A percentile compares a stretch with the other conserved stretches of the same genome.
Evolutionary conservation across 2,888 invertebrate genomes (phyloP).

Genomic region (Podotricha telesiphe): DNA sequence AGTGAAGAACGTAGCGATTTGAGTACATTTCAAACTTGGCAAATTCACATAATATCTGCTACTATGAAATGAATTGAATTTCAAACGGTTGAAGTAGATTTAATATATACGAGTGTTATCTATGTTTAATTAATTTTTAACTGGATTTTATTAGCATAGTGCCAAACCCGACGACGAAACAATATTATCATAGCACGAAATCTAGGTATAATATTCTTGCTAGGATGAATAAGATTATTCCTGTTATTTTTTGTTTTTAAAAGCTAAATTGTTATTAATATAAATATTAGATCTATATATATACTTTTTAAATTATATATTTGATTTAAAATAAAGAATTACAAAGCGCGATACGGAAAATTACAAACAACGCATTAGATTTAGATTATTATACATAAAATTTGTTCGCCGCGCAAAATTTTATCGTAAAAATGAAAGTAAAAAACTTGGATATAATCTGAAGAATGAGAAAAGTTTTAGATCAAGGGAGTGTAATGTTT

Average conservation of each 20-base stretch:
- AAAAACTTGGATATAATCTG: slow-evolving; percentile 22
- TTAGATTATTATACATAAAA: slow-evolving; percentile 9
- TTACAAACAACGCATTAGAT: slow-evolving; percentile 15
- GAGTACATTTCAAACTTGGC: slow-evolving; percentile 28
- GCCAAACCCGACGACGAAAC: no score
- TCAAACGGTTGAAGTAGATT: background rate
- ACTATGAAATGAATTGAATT: slow-evolving; percentile 4
- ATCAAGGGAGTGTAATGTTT: slow-evolving; percentile 20
- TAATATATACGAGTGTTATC: background rate
- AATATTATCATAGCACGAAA: no score
- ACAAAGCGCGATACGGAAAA: slow-evolving; percentile 11
- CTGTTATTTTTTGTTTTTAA: no score
- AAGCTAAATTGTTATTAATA: no score
- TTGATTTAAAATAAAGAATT: no score
- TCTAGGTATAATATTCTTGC: no score
- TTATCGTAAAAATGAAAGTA: slow-evolving; percentile 16
- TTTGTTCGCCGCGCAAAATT: slow-evolving; percentile 15
- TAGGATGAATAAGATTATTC: no score
- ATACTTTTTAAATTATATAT: no score
- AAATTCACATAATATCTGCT: background rate
- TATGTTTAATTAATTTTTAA: background rate
- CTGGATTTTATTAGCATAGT: no score
- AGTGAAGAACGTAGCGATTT: slow-evolving; percentile 26
- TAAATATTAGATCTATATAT: no score
- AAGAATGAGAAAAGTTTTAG: slow-evolving; percentile 26